phyloP scores from a whole-genome alignment of 2,113 vertebrate genomes.

The Rhipidura dahli region DNA sequence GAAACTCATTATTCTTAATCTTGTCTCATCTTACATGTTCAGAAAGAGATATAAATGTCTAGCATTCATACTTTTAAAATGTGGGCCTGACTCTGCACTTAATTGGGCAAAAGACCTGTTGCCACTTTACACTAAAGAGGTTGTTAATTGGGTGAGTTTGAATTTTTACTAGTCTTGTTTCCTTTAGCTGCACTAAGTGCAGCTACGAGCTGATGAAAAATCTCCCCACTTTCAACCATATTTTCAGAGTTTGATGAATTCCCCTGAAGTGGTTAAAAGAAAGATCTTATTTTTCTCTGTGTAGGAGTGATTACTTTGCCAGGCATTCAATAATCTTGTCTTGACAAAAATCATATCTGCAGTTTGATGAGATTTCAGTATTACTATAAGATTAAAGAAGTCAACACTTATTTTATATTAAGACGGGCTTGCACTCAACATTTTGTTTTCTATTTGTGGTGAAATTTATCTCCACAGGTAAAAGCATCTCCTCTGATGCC shows the following conservation, averaged over 20 bases:
- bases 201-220: background rate
- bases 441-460: background rate
- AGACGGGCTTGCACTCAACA: background rate
- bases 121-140: background rate
- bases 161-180: background rate
- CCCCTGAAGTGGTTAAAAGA: background rate
- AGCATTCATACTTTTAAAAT: background rate
- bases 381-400: background rate
- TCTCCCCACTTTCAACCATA: background rate
- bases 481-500: background rate
- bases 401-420: background rate
- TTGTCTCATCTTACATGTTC: background rate
- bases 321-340: conserved; percentile 26
- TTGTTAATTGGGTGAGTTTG: background rate
- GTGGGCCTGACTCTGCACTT: background rate
- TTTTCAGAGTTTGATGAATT: conserved; percentile 27
- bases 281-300: conserved; percentile 35
- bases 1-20: background rate
- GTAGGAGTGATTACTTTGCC: conserved; percentile 47
- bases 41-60: background rate
- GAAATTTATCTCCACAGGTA: background rate
- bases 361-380: conserved; percentile 10
- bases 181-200: background rate
- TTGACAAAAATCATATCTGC: conserved; percentile 5
- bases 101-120: background rate